Base-by-base conservation (phyloP, 2,888 invertebrate species). In the Pollenia amentaria region DNA sequence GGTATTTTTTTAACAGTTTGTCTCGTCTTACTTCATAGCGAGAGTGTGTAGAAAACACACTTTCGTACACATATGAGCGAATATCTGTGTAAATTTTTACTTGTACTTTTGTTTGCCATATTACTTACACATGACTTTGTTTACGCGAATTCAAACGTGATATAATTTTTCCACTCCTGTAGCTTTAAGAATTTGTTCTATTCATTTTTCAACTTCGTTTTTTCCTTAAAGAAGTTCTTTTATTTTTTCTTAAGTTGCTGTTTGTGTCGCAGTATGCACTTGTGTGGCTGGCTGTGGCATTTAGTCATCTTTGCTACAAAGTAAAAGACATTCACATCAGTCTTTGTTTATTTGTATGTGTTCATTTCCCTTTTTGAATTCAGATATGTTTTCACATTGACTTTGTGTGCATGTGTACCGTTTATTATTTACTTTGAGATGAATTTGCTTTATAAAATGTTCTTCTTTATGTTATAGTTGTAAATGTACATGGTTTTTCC, bases 91-190 rank as follows among this genome's bases (percentile, higher is more conserved):
- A n/a, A 29, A 65, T 44, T 65, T 12, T 69, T 48, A 40, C 16
- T 62, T 62, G 29, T 62, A 70, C 65, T 76, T 70, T 9, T 77
- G 76, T 70, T 77, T 83, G 83, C 46, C 70, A 29, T 65, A 73
- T 87, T 87, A 87, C 80, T 87, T 81, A 77, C 87, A 87, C 84
- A 87, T 87, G 87, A 84, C 87, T 80, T 84, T 87, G 76, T 87
- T 77, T 81, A 80, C 87, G 87, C 87, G 77, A 84, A 77, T 55
- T 77, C 84, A 87, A 84, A 87, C 73, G 84, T 80, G 80, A 67
- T 77, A 77, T 84, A 84, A 87, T 87, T 81, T 73, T 84, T 84
- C 80, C 80, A 77, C 80, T 77, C 62, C 81, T 84, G 38, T 76
- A 84, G 77, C 70, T 87, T 83, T 77, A 60, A 69, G 55, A 44